Conservation (phyloP, 2,113 vertebrate species). For the Chinchilla lanigera region DNA sequence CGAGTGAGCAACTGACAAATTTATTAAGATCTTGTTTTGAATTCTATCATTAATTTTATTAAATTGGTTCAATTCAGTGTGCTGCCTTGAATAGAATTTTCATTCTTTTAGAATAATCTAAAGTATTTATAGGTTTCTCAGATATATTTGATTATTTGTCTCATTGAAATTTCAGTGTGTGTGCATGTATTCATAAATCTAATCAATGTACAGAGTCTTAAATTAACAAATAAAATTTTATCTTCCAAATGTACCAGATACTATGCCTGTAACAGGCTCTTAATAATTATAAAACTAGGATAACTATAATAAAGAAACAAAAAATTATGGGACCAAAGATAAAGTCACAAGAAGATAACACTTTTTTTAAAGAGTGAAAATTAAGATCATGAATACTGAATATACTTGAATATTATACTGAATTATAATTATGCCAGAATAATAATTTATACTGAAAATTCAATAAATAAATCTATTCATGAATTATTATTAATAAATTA, state of each 20-base stretch:
- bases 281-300: constrained; percentile 19
- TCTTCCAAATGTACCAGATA: background rate
- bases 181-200: background rate
- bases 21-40: constrained; percentile 2
- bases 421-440: too few relatives aligned
- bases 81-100: background rate
- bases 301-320: background rate
- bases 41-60: background rate
- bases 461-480: too few relatives aligned
- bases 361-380: background rate
- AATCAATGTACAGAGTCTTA: background rate
- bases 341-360: background rate
- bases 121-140: background rate
- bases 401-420: too few relatives aligned
- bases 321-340: background rate
- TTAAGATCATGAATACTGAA: background rate
- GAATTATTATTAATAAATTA: too few relatives aligned
- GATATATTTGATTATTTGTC: constrained; percentile 19
- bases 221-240: background rate
- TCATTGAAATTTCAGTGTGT: constrained; percentile 47
- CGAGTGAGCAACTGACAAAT: background rate
- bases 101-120: constrained; percentile 19
- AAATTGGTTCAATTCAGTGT: constrained; percentile 37
- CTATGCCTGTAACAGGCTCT: background rate
- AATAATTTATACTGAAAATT: too few relatives aligned